phyloP scores from a whole-genome alignment of 2,113 vertebrate species.

The Urocynchramus pylzowi region DNA sequence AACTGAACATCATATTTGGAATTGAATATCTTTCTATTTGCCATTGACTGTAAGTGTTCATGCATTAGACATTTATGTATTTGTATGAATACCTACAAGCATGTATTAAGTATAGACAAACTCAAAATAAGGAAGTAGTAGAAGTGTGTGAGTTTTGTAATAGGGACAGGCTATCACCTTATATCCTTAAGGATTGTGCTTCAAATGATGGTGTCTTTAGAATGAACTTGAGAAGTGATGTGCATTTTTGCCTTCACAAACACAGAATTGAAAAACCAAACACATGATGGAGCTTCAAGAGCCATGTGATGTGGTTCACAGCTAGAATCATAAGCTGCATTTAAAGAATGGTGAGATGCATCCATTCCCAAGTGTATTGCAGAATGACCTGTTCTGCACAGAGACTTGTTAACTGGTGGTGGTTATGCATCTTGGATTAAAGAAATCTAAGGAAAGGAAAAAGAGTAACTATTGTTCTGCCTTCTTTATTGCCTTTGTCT shows the following conservation, averaged over 20 bases:
- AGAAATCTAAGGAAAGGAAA: not conserved
- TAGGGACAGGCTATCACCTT: not conserved
- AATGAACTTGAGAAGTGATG: not conserved
- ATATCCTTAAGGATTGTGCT: not conserved
- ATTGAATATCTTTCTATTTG: not conserved
- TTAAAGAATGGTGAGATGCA: not conserved
- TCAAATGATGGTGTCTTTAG: not conserved
- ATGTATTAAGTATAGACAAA: not conserved
- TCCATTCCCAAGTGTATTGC: not conserved
- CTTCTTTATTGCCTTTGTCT: not conserved
- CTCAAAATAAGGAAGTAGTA: not conserved
- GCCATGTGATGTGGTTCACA: not conserved
- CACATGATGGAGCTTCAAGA: not conserved
- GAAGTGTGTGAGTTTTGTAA: not conserved
- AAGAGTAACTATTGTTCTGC: not conserved
- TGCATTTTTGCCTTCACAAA: not conserved
- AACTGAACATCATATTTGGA: not conserved
- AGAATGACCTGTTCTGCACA: not conserved
- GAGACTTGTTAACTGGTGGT: not conserved
- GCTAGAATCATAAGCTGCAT: not conserved
- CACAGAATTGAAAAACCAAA: not conserved
- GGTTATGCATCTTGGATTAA: not conserved
- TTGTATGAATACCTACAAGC: not conserved
- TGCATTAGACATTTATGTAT: not conserved
- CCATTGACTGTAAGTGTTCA: not conserved